Base-by-base conservation (phyloP, 2,797 vertebrate species). In the Agapornis canus region DNA sequence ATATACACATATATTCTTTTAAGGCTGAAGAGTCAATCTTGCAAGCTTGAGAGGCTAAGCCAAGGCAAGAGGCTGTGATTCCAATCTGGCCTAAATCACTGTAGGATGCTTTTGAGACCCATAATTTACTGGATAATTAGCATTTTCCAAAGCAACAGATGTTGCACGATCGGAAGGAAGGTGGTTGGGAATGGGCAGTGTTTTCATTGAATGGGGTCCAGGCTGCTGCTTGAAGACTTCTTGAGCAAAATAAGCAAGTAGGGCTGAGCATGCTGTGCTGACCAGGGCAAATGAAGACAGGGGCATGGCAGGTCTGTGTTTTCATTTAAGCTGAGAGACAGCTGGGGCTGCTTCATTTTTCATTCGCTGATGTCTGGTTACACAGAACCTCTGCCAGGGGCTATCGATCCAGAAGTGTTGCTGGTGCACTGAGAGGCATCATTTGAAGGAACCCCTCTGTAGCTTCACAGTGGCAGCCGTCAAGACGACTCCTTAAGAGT, bases 91-190 rank as follows among this genome's bases (percentile, higher is more conserved):
- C 66, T 76, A 11, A 90, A 87, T 23, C 13, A 7, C 32, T 73
- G 56, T 25, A 39, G 51, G 43, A 87, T 70, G 71, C 45, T 91
- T 89, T n/a, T 48, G 75, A 92, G 47, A 85, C 21, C 48, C 68
- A 11, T 94, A n/a, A 92, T 93, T 94, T 91, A 39, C 52, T 48
- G 68, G 52, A 43, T 85, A 85, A 92, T 91, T 79, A 47, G 12
- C 43, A 73, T 85, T 68, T 92, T 65, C 68, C 75, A 70, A 56
- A 85, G 64, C 31, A 87, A 10, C 78, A 92, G 78, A 79, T 84
- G 70, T 37, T 89, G 66, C 51, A 72, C 1, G 2, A 25, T 80
- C 7, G 1, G 64, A 71, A 64, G 61, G 68, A 92, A 61, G 39
- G 71, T 92, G 70, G 7, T 19, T 75, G 78, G 86, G 61, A 81